Base-by-base conservation (phyloP, 2,888 invertebrate genomes). In the Elgonia sp. region DNA sequence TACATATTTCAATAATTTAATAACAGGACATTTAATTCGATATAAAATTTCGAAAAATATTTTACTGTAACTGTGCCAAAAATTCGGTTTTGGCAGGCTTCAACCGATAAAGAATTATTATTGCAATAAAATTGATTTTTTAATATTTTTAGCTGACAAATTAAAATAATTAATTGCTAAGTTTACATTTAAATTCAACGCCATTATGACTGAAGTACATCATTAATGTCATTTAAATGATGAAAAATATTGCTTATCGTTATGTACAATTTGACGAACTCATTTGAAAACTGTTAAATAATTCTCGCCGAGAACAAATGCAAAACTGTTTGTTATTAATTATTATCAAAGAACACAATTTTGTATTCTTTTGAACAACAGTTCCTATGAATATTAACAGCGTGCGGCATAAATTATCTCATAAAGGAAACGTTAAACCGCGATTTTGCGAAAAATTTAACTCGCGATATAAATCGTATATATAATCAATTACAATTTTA, bases 311-410 rank as follows among this genome's bases (percentile, higher is more conserved):
- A 20, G 8, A 18, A 9, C 12, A 20, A 20, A 57, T 57, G 55
- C 7, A 20, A 57, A 57, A 18, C 55, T 57, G 20, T 20, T 57
- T 20, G 16, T 69, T 50, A 69, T 69, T 50, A 42, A 69, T 69
- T 21, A 69, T 69, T 46, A 46, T 37, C 6, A 21, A 69, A 46
- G 42, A 69, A 14, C 42, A 21, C 46, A 21, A 14, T 69, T 69
- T 21, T 69, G 50, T 9, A 69, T 69, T 50, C 20, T 69, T 69
- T 42, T n/a, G 12, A 57, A n/a, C 53, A 70, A 53, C 29, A 53
- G 7, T 37, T 53, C 6, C 20, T 53, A 70, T 70, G 53, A 50
- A 70, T 70, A 53, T 40, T 53, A 50, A 70, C 37, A 46, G n/a
- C 16, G n/a, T 18, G 1, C 14, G 20, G 39, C 14, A 63, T 63